Percentiles rank a stretch among this genome's conserved stretches.
phyloP scores from a whole-genome alignment of 2,113 vertebrate genomes.

The Crotophaga sulcirostris region DNA sequence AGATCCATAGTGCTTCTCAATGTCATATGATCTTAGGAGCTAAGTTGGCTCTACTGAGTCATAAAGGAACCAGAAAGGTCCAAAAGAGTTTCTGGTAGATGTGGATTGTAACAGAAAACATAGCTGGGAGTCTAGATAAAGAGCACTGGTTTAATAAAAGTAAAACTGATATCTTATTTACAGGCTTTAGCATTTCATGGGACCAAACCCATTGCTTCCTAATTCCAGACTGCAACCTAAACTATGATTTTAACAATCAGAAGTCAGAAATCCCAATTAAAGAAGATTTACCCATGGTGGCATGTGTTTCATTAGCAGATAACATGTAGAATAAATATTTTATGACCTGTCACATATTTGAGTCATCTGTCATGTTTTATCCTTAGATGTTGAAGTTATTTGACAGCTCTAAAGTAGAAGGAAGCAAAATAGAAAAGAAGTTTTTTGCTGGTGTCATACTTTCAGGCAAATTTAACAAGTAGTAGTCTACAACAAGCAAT shows the following conservation, averaged over 20 bases:
- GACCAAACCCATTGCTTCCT: not conserved
- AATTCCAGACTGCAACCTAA: not conserved
- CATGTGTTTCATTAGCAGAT: slow-evolving; percentile 3
- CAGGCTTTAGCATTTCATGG: not conserved
- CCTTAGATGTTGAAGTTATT: not conserved
- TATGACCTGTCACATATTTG: slow-evolving; percentile 36
- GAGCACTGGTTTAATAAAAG: not conserved
- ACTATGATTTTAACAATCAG: not conserved
- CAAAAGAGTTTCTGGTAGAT: not conserved
- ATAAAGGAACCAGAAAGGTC: not conserved
- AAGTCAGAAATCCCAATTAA: not conserved
- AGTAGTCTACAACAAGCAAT: slow-evolving; percentile 26
- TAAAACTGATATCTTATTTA: not conserved
- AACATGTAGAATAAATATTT: slow-evolving; percentile 37
- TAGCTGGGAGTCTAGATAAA: not conserved
- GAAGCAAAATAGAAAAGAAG: slow-evolving; percentile 17
- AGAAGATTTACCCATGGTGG: not conserved
- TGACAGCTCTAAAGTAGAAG: slow-evolving; percentile 19
- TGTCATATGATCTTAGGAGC: not conserved
- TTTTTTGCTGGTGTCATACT: slow-evolving; percentile 9
- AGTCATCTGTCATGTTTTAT: slow-evolving; percentile 35
- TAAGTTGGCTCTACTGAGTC: not conserved
- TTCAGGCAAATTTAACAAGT: slow-evolving; percentile 29
- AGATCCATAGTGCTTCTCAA: not conserved
- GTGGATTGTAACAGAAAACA: not conserved